phyloP scores from a whole-genome alignment of 2,797 vertebrate genomes.

The Rhinoraja longicauda region DNA sequence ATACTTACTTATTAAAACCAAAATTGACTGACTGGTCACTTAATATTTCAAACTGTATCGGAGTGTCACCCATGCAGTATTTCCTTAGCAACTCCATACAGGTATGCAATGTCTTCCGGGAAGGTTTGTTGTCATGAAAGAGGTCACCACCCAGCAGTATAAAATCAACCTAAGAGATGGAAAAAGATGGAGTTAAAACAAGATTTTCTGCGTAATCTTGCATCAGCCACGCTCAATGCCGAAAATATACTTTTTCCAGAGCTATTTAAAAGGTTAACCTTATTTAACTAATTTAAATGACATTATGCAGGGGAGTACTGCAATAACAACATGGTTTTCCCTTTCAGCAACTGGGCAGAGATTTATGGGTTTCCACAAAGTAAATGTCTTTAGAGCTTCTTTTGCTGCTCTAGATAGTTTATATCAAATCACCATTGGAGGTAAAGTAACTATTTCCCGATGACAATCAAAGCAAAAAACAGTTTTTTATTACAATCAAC shows the following conservation, averaged over 20 bases:
- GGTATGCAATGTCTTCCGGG: slow-evolving; percentile 75
- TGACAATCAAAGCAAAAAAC: neutral
- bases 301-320: neutral
- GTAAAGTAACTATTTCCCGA: neutral
- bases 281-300: neutral
- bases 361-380: neutral
- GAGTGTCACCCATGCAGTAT: slow-evolving; percentile 90
- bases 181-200: slow-evolving; percentile 44
- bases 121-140: slow-evolving; percentile 96
- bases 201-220: neutral
- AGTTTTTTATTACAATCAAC: neutral
- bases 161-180: slow-evolving; percentile 80
- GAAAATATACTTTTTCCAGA: slow-evolving; percentile 32
- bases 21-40: slow-evolving; percentile 95
- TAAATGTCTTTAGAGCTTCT: neutral
- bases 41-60: slow-evolving; percentile 83
- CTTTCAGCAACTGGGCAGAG: neutral
- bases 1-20: slow-evolving; percentile 80
- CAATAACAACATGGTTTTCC: neutral
- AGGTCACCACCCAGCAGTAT: slow-evolving; percentile 92
- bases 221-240: neutral
- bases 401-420: neutral
- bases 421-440: neutral
- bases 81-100: slow-evolving; percentile 77
- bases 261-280: neutral